These are phyloP conservation scores for Campylomormyrus tamandua DNA, from an alignment of 2,113 vertebrate species.

Conservation along the genomic window DNA sequence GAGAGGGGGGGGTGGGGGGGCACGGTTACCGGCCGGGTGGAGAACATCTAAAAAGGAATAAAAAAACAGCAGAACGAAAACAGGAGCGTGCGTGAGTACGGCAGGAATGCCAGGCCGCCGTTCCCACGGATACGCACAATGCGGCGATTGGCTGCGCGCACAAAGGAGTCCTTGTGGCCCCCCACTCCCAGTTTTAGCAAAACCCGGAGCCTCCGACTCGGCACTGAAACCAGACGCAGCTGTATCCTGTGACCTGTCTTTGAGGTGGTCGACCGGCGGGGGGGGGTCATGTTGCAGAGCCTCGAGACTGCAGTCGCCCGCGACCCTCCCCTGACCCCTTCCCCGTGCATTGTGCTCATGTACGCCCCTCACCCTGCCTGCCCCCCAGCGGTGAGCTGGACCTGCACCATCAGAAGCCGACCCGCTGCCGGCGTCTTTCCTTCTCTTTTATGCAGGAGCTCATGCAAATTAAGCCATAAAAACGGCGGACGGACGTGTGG, in stretches of 20 bases:
- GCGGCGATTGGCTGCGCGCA: conserved; percentile 41
- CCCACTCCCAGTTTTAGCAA: conserved; percentile 28
- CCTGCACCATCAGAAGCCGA: background rate
- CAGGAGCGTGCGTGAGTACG: conserved; percentile 7
- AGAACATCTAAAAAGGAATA: background rate
- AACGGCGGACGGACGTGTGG: conserved; percentile 17
- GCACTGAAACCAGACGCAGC: conserved; percentile 56
- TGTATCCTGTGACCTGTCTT: conserved; percentile 44
- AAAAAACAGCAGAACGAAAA: background rate
- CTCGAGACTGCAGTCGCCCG: background rate
- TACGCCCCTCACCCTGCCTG: background rate
- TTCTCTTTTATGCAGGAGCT: background rate
- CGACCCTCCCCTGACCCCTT: background rate
- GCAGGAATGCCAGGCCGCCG: conserved; percentile 10
- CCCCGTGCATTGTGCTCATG: background rate
- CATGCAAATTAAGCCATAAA: background rate
- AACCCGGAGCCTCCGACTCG: conserved; percentile 47
- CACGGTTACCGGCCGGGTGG: background rate
- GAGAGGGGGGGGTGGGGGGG: background rate
- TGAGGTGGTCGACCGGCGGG: conserved; percentile 34
- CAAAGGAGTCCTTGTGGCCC: conserved; percentile 52
- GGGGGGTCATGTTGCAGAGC: background rate
- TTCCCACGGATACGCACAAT: conserved; percentile 37
- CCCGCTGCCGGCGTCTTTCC: background rate
- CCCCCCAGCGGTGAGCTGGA: background rate